Evolutionary conservation across 1,140 invertebrate genomes (phyloP).

Genomic region (Drosophila novamexicana): DNA sequence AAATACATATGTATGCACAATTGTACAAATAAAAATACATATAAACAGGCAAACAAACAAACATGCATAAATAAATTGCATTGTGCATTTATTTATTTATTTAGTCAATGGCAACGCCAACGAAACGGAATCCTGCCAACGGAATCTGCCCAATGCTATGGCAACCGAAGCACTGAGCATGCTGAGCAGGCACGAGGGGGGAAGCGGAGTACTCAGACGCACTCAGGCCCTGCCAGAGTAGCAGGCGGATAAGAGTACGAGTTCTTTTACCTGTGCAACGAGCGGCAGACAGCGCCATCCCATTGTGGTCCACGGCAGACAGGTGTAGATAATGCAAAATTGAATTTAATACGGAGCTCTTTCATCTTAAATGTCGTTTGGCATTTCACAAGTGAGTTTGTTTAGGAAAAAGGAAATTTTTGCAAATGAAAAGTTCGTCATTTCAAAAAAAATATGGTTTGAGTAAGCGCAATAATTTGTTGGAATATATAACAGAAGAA

Average conservation of each 20-base stretch:
- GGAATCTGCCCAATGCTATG: conserved; percentile 64
- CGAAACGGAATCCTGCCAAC: conserved; percentile 35
- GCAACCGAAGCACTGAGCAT: conserved; percentile 13
- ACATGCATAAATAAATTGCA: conserved; percentile 66
- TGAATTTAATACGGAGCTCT: conserved; percentile 48
- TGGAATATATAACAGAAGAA: background rate
- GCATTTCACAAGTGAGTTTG: background rate
- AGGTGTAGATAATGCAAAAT: conserved; percentile 32
- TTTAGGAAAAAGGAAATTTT: background rate
- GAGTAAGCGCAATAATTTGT: background rate
- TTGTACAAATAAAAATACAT: conserved; percentile 28
- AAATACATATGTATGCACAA: conserved; percentile 29
- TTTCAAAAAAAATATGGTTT: too few species aligned
- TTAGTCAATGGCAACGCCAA: conserved; percentile 71
- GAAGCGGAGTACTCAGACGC: conserved; percentile 55
- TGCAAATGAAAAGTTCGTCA: too few species aligned
- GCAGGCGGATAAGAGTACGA: background rate
- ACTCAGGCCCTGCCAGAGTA: conserved; percentile 26
- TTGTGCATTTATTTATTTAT: conserved; percentile 74
- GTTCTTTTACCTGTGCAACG: conserved; percentile 32
- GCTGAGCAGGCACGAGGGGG: background rate
- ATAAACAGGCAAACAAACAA: conserved; percentile 42
- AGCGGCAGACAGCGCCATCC: conserved; percentile 13
- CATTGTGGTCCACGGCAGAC: conserved; percentile 12
- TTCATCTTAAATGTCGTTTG: conserved; percentile 2